Base-by-base conservation (phyloP, 2,888 invertebrate species). In the Taenaris catops region DNA sequence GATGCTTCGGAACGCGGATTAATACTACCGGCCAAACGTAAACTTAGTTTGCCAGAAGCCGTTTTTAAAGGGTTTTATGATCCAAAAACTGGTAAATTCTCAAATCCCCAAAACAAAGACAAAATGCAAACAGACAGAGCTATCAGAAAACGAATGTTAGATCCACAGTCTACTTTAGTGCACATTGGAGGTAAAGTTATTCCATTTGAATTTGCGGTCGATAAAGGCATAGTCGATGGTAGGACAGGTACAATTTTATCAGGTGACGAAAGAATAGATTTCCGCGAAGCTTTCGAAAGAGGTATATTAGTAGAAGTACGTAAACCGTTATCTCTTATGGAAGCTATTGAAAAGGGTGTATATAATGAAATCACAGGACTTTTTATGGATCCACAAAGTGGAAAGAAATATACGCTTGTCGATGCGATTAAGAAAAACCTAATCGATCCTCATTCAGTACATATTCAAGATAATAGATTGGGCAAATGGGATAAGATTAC, bases 11-110 rank as follows among this genome's bases (percentile, higher is more conserved):
- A 95, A 52, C 91, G 93, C 33, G 95, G 96, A 11, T 80, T 96
- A 14, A 91, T 96, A 29, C 89, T 96, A 3, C 94, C 95, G 4
- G 92, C 94, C 20, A 94, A 95, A 64, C 91, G 93, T 32, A 94
- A 93, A 67, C 91, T 95, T 46, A 94, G 94, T 41, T 84, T 96
- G 12, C 94, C 95, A 0, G 96, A 96, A 78, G 96, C 96, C 1
- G 93, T 97, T n/a, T 94, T 94, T 58, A 93, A 94, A 74, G 96
- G 96, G n/a, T 91, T 94, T 45, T 96, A 96, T 60, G 95, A 97
- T 81, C 93, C 94, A 0, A 90, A 91, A 53, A 92, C 93, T 17
- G 96, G 96, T 25, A 91, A 93, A 58, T 94, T 96, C 60, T 92
- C 92, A 18, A 93, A 94, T 64, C 92, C 94, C 1, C 89, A 91